Evolutionary conservation across 2,797 vertebrate genomes (phyloP), one percentile per base, ranked within the genome.

Genomic region (Remorina albescens): DNA sequence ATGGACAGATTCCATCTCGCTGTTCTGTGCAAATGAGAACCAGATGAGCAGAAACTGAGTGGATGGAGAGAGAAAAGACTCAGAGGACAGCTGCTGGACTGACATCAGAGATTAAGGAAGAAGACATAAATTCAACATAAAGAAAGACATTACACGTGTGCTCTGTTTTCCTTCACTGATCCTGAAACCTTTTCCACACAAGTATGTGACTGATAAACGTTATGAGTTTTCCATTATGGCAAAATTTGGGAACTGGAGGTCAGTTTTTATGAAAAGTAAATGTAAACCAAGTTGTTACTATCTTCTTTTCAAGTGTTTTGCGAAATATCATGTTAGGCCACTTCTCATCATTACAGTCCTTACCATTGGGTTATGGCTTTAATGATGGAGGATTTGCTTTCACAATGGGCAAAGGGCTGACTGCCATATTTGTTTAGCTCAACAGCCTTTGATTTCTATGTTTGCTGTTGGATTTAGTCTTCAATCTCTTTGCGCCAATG

Each of bases 1-100:
- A 75, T 7, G 42, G 57, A 67, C 71, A 64, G 78, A 81, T 86
- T 89, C 89, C 82, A 79, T 66, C 66, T 61, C 69, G 66, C 63
- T 75, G 53, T 23, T 65, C 73, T 6, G 37, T 2, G 58, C 49
- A 88, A 90, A 92, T 76, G 72, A 82, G 62, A 90, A 89, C 82
- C 86, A 91, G 89, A 91, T 90, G 86, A 83, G 64, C 13, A 2
- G 39, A 63, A 49, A 60, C 54, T 21, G 34, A 18, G 12, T 64
- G 56, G n/a, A 39, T 2, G 55, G 57, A 79, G 36, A 55, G 63
- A 75, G 42, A 71, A 21, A 30, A 12, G 54, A 77, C 58, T 54
- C 30, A 15, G 16, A 64, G 34, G 18, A 66, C 41, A 37, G 50
- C 32, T 1, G 55, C 13, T 26, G 47, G 36, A 26, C 64, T 56